A percentile compares a stretch with the other conserved stretches of the same genome.
phyloP scores from a whole-genome alignment of 1,140 invertebrate species.

The Aphidius gifuensis region DNA sequence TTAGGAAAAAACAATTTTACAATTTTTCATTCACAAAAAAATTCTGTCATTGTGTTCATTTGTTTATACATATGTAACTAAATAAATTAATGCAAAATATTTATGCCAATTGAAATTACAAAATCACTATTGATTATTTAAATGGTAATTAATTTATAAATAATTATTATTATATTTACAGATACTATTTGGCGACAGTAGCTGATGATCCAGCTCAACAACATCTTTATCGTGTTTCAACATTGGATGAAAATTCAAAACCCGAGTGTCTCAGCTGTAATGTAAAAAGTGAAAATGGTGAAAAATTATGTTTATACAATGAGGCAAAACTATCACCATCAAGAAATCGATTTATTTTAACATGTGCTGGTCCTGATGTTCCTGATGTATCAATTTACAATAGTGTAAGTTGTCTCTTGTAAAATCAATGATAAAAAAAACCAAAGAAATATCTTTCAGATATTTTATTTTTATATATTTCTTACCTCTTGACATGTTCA shows the following conservation, averaged over 20 bases:
- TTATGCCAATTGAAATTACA: not conserved
- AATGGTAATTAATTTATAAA: too few species aligned
- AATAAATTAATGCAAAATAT: not conserved
- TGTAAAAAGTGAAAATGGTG: constrained; percentile 52
- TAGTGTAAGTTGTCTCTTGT: constrained; percentile 35
- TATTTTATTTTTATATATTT: not conserved
- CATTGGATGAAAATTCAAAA: constrained; percentile 31
- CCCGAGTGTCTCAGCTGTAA: constrained; percentile 62
- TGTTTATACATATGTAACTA: too few species aligned
- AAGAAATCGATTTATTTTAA: constrained; percentile 66
- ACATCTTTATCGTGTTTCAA: constrained; percentile 61
- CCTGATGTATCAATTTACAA: constrained; percentile 57
- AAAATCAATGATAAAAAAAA: not conserved
- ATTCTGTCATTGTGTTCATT: too few species aligned
- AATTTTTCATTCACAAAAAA: too few species aligned
- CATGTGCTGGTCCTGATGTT: constrained; percentile 73
- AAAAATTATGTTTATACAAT: constrained; percentile 63
- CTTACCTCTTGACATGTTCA: not conserved
- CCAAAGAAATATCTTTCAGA: too few species aligned
- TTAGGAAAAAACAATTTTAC: too few species aligned
- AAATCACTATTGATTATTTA: not conserved
- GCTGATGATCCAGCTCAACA: constrained; percentile 61
- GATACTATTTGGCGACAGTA: constrained; percentile 67
- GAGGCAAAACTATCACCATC: constrained; percentile 68
- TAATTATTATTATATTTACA: constrained; percentile 40